These are phyloP conservation scores for Pogoniulus pusillus DNA, from an alignment of 2,797 vertebrate species.

Conservation along the genomic window DNA sequence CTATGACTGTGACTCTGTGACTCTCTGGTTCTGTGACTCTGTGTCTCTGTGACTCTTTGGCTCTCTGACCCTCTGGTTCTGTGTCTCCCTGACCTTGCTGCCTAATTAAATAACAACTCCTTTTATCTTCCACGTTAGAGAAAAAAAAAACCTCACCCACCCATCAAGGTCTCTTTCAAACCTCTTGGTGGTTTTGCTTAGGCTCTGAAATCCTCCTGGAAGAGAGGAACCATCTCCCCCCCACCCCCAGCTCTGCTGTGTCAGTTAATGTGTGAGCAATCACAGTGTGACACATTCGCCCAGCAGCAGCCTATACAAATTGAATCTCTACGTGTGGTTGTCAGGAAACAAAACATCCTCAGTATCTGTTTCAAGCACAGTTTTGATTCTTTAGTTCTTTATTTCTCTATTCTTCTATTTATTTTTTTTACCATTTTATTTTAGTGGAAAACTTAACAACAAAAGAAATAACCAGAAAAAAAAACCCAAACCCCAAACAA, in stretches of 20 bases:
- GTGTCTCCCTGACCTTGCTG: not conserved
- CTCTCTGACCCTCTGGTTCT: too few relatives aligned
- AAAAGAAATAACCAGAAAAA: not conserved
- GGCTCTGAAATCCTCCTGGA: not conserved
- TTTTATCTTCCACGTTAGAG: not conserved
- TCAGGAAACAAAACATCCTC: constrained; percentile 63
- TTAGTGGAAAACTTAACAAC: not conserved
- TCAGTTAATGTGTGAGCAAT: constrained; percentile 56
- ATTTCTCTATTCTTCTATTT: not conserved
- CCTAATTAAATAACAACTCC: not conserved
- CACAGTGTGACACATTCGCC: constrained; percentile 21
- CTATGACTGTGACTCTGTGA: too few relatives aligned
- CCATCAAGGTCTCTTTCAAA: constrained; percentile 15
- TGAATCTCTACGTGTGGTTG: constrained; percentile 59
- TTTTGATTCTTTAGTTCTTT: not conserved
- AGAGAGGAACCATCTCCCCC: not conserved
- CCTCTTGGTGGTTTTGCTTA: not conserved
- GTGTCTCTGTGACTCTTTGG: too few relatives aligned
- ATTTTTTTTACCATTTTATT: too few relatives aligned
- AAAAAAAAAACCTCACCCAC: not conserved
- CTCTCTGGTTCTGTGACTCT: too few relatives aligned
- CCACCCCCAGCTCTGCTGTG: constrained; percentile 29
- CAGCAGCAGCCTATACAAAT: constrained; percentile 39
- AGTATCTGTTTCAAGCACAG: constrained; percentile 28
- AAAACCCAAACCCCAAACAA: not conserved